Conservation (phyloP, 2,113 vertebrate genomes). For the Cariama cristata region DNA sequence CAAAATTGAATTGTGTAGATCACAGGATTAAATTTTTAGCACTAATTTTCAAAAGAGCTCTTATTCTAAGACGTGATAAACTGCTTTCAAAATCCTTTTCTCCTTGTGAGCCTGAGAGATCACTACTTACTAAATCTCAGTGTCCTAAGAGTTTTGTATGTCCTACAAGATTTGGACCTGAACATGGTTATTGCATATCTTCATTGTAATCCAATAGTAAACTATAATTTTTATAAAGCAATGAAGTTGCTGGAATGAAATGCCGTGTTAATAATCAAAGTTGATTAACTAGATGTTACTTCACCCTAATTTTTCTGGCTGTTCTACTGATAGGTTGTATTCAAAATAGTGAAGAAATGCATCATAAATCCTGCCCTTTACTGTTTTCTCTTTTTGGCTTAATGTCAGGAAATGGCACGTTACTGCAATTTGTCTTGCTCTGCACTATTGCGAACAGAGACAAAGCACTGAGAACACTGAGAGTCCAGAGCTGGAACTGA, state of each 20-base stretch:
- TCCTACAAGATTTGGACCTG: background rate
- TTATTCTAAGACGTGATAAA: background rate
- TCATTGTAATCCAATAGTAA: background rate
- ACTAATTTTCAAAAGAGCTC: background rate
- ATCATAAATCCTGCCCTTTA: constrained; percentile 20
- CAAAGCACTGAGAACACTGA: background rate
- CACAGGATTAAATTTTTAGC: background rate
- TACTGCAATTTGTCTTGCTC: constrained; percentile 9
- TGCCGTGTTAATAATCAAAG: background rate
- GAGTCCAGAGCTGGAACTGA: background rate
- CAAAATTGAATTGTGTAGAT: background rate
- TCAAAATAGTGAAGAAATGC: constrained; percentile 33
- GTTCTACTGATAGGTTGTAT: background rate
- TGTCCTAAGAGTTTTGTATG: background rate
- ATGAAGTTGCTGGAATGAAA: background rate
- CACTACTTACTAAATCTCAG: background rate
- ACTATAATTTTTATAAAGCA: background rate
- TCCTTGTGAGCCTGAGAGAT: background rate
- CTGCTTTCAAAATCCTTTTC: background rate
- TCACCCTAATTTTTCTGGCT: background rate
- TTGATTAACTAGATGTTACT: background rate
- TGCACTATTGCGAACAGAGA: background rate
- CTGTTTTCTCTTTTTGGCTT: constrained; percentile 5
- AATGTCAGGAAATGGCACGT: constrained; percentile 41
- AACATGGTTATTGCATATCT: background rate